phyloP scores from a whole-genome alignment of 1,140 invertebrate species.

The Zaprionus tsacasi region DNA sequence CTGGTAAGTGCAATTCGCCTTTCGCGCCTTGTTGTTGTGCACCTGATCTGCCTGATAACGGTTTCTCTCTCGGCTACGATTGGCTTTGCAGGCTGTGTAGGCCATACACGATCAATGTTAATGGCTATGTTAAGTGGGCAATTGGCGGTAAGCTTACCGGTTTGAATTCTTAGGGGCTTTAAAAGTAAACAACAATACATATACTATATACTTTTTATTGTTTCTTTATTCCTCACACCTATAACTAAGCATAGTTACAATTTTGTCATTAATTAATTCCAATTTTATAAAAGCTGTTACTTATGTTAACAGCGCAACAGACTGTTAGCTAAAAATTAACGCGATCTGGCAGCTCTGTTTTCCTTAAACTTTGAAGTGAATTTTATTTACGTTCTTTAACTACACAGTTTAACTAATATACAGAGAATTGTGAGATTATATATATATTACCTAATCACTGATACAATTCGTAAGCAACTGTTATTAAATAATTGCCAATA shows the following conservation, averaged over 20 bases:
- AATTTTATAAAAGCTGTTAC: not conserved
- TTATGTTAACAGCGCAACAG: not conserved
- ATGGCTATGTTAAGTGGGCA: not conserved
- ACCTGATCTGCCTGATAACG: conserved; percentile 41
- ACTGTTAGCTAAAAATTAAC: not conserved
- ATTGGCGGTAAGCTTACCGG: not conserved
- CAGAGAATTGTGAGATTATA: not conserved
- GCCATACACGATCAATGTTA: conserved; percentile 11
- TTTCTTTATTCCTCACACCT: not conserved
- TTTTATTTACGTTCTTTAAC: not conserved
- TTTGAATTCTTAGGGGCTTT: not conserved
- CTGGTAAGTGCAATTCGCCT: conserved; percentile 40
- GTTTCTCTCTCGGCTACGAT: conserved; percentile 24
- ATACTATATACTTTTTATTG: not conserved
- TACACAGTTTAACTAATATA: conserved; percentile 11
- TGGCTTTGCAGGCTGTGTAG: not conserved
- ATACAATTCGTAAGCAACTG: not conserved
- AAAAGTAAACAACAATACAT: not conserved
- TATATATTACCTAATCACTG: conserved; percentile 6
- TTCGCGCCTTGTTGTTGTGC: conserved; percentile 23
- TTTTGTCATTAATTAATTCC: not conserved
- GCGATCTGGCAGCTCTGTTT: not conserved
- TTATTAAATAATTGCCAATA: conserved; percentile 2
- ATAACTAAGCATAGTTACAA: not conserved
- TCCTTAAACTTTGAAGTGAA: conserved; percentile 21